These are phyloP conservation scores for Aelia acuminata DNA, from an alignment of 2,888 invertebrate genomes.

Conservation along the genomic window DNA sequence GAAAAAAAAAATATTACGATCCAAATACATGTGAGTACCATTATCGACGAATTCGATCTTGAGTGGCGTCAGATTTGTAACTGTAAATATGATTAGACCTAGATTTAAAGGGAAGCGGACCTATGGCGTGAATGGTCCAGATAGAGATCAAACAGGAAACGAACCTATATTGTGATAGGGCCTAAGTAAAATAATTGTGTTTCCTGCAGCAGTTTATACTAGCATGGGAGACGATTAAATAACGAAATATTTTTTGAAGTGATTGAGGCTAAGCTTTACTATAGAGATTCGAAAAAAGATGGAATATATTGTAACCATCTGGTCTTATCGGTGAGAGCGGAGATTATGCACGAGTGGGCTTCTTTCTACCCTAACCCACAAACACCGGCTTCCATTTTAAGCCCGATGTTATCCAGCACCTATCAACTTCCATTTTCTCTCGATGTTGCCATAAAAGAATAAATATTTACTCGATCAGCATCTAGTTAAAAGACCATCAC, in stretches of 20 bases:
- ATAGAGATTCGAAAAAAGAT: background rate
- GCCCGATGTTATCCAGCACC: background rate
- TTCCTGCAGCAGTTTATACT: too few species aligned
- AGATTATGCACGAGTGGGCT: background rate
- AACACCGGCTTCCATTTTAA: background rate
- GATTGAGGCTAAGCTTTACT: background rate
- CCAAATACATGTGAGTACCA: too few species aligned
- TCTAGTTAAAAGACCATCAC: background rate
- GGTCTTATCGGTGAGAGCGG: background rate
- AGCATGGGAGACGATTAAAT: too few species aligned
- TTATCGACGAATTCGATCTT: too few species aligned
- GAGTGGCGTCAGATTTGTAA: too few species aligned
- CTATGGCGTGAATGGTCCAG: too few species aligned
- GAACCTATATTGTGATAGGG: too few species aligned
- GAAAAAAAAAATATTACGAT: too few species aligned
- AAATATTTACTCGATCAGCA: background rate
- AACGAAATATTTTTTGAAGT: background rate
- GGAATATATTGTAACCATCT: background rate
- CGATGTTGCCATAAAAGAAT: background rate
- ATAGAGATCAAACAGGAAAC: too few species aligned
- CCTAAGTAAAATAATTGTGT: too few species aligned
- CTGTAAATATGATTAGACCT: too few species aligned
- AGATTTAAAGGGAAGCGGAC: too few species aligned
- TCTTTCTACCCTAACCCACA: background rate
- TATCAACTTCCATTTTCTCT: background rate